Evolutionary conservation across 2,888 invertebrate species (phyloP).

Genomic region (Prionchulus punctatus): DNA sequence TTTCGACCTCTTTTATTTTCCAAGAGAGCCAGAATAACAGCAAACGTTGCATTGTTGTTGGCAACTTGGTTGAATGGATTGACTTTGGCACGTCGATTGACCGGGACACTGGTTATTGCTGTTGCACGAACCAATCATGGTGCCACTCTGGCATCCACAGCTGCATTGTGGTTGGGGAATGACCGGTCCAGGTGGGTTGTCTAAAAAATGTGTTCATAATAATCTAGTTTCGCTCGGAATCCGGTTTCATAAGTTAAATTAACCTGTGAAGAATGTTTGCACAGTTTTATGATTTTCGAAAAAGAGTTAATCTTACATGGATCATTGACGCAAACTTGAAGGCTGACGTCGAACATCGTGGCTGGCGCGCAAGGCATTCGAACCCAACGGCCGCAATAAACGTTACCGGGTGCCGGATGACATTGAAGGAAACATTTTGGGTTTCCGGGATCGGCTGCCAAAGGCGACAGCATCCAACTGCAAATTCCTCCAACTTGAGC

Average conservation of each 20-base stretch:
- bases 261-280: too few species aligned
- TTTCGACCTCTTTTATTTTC: neutral
- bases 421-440: constrained; percentile 24
- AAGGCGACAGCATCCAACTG: constrained; percentile 32
- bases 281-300: too few species aligned
- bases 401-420: constrained; percentile 17
- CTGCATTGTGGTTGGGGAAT: neutral
- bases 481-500: constrained; percentile 30
- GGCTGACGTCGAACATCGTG: constrained; percentile 25
- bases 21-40: neutral
- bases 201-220: too few species aligned
- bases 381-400: constrained; percentile 29
- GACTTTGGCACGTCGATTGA: constrained; percentile 3
- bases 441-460: constrained; percentile 25
- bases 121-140: constrained; percentile 7
- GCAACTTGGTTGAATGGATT: neutral
- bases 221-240: too few species aligned
- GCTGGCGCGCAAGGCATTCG: constrained; percentile 30
- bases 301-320: constrained; percentile 15
- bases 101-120: constrained; percentile 6
- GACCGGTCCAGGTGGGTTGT: neutral
- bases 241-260: too few species aligned
- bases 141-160: neutral
- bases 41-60: neutral
- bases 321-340: constrained; percentile 24